These are phyloP conservation scores for Eurystomus glaucurus DNA, from an alignment of 2,797 vertebrate genomes.

Conservation along the genomic window DNA sequence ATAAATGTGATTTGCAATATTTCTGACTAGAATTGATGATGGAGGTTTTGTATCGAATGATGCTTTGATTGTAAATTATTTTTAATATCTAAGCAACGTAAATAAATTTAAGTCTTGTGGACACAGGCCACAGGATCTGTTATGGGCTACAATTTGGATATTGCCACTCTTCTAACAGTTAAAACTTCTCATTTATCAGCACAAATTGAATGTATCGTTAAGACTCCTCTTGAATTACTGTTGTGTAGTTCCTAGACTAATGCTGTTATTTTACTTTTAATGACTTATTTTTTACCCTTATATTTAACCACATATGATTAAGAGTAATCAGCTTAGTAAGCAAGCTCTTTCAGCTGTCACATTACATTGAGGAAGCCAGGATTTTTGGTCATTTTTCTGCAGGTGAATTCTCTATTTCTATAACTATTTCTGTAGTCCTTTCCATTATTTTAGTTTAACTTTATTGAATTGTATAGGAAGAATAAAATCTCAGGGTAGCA, in stretches of 20 bases:
- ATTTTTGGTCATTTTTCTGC: background rate
- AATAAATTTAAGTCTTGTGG: background rate
- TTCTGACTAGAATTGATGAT: background rate
- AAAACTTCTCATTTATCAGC: background rate
- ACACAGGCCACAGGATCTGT: background rate
- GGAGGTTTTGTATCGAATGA: background rate
- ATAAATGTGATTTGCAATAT: background rate
- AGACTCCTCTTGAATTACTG: background rate
- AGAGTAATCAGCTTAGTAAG: background rate
- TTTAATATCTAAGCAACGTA: slow-evolving; percentile 1
- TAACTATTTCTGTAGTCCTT: background rate
- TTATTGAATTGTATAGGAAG: background rate
- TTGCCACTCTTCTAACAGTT: background rate
- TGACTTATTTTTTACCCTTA: background rate
- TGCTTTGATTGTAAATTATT: background rate
- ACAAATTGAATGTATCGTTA: background rate
- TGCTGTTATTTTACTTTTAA: background rate
- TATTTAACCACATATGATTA: background rate
- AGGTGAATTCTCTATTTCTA: background rate
- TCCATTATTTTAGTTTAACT: background rate
- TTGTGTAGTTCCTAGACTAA: background rate
- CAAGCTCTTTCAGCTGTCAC: background rate
- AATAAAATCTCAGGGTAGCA: background rate
- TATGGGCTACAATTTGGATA: background rate
- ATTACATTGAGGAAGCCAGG: background rate